These are phyloP conservation scores for Myopa testacea DNA, from an alignment of 2,888 invertebrate genomes.

Conservation along the genomic window DNA sequence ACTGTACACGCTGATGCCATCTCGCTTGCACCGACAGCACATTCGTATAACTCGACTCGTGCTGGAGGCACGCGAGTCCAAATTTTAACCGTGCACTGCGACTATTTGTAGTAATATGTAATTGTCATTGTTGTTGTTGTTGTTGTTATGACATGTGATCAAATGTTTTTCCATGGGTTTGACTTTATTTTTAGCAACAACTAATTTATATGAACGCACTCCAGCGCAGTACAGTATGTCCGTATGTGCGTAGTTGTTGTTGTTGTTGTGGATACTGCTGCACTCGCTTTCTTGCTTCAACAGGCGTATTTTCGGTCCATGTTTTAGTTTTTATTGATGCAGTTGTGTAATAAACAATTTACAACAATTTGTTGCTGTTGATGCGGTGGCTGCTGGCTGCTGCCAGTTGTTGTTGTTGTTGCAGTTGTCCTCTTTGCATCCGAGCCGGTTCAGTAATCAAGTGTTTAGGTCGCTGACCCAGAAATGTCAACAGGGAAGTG, in stretches of 20 bases:
- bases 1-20: background rate
- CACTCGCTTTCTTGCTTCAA: constrained; percentile 16
- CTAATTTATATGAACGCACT: constrained; percentile 13
- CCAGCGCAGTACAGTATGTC: background rate
- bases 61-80: constrained; percentile 36
- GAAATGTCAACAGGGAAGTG: constrained; percentile 66
- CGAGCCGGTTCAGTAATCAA: constrained; percentile 37
- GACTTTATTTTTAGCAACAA: constrained; percentile 32
- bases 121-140: background rate
- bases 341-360: constrained; percentile 17
- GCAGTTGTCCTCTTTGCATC: constrained; percentile 25
- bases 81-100: constrained; percentile 28
- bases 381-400: background rate
- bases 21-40: background rate
- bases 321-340: background rate
- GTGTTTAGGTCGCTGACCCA: constrained; percentile 66
- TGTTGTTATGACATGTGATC: background rate
- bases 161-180: background rate
- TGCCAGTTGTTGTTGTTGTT: constrained; percentile 11
- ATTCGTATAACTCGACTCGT: constrained; percentile 12
- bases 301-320: constrained; percentile 16
- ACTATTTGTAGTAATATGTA: background rate
- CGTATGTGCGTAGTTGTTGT: constrained; percentile 25
- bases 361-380: constrained; percentile 13
- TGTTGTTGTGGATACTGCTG: constrained; percentile 28